phyloP scores from a whole-genome alignment of 2,797 vertebrate genomes.

The Diplodus sargus region DNA sequence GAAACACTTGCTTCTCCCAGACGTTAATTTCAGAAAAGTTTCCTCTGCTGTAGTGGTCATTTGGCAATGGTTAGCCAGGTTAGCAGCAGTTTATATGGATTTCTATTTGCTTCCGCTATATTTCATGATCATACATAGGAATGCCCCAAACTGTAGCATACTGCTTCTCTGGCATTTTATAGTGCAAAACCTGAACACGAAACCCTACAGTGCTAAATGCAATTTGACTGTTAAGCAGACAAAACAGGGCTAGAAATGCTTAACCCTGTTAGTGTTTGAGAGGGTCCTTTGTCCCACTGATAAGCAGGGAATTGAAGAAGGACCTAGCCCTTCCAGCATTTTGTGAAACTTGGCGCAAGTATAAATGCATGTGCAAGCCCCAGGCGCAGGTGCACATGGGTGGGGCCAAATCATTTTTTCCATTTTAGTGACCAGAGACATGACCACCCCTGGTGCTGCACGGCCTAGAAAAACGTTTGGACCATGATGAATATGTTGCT shows the following conservation, averaged over 20 bases:
- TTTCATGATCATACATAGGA: neutral
- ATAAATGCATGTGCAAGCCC: neutral
- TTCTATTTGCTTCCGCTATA: neutral
- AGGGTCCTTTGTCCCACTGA: constrained; percentile 1
- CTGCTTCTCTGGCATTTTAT: neutral
- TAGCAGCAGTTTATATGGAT: neutral
- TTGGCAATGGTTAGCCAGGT: neutral
- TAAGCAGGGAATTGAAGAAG: neutral
- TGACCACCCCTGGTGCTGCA: neutral
- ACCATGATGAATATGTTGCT: constrained; percentile 10
- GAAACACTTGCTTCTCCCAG: neutral
- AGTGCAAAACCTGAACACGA: neutral
- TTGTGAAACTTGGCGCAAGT: constrained; percentile 3
- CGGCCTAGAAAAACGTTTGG: constrained; percentile 1
- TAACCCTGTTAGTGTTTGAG: neutral
- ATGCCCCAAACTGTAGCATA: neutral
- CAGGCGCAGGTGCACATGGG: constrained; percentile 14
- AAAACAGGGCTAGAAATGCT: neutral
- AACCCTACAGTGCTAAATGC: neutral
- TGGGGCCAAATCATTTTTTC: constrained; percentile 20
- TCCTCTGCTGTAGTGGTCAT: neutral
- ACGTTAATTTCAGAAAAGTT: neutral
- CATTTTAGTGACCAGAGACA: constrained; percentile 11
- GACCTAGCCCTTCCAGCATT: neutral
- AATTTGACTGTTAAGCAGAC: neutral